These are phyloP conservation scores for Thripadectes ignobilis DNA, from an alignment of 2,797 vertebrate genomes.

Conservation along the genomic window DNA sequence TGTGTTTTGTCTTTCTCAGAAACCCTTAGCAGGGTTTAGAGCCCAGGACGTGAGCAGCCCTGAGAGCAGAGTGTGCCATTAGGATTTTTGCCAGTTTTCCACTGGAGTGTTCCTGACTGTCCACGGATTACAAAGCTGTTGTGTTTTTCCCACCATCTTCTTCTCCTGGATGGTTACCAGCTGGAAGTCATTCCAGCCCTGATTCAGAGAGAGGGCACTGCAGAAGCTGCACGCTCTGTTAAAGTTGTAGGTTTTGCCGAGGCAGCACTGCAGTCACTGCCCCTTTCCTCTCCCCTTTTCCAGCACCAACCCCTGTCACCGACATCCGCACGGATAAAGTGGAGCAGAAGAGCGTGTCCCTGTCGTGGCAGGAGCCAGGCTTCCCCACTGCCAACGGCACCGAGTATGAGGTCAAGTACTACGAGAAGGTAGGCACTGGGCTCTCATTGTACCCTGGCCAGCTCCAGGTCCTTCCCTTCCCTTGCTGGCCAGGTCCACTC, in stretches of 20 bases:
- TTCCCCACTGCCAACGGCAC: slow-evolving; percentile 79
- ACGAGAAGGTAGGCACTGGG: slow-evolving; percentile 85
- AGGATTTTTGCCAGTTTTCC: background rate
- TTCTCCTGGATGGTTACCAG: background rate
- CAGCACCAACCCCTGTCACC: slow-evolving; percentile 83
- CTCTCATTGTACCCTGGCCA: accelerated
- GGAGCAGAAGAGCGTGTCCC: slow-evolving; percentile 88
- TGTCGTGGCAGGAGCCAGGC: slow-evolving; percentile 87
- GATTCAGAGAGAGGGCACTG: background rate
- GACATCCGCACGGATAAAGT: slow-evolving; percentile 86
- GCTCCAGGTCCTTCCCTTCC: background rate
- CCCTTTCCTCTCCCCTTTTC: background rate
- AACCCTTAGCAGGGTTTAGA: background rate
- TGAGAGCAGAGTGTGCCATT: accelerated
- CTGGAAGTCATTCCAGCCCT: background rate
- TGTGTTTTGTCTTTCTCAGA: background rate
- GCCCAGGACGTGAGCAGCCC: accelerated
- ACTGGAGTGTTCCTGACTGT: background rate
- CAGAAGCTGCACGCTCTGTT: background rate
- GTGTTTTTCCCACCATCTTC: background rate
- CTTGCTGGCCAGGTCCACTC: accelerated
- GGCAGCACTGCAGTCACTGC: background rate
- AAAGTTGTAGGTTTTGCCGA: background rate
- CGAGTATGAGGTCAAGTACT: slow-evolving; percentile 94
- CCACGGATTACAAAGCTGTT: background rate